These are phyloP conservation scores for Calycopis cecrops DNA, from an alignment of 1,140 invertebrate species.

Conservation along the genomic window DNA sequence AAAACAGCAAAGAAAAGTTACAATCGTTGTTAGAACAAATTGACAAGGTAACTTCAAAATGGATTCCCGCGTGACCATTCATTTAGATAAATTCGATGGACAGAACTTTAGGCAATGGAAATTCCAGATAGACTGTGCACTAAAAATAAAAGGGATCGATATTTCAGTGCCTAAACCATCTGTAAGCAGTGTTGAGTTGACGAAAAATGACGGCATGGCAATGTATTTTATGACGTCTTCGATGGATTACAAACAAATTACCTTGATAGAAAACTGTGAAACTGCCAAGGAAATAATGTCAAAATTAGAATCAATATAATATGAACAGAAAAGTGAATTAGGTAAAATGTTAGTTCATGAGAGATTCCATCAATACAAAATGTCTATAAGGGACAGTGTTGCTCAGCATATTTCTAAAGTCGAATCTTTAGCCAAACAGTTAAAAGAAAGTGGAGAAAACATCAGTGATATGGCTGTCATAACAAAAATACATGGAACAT, in stretches of 20 bases:
- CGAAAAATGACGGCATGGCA: conserved; percentile 28
- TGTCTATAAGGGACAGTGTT: conserved; percentile 35
- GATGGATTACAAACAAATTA: conserved; percentile 26
- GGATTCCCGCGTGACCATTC: conserved; percentile 21
- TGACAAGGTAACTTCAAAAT: conserved; percentile 13
- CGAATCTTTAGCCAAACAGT: too few relatives aligned
- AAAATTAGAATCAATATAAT: conserved; percentile 40
- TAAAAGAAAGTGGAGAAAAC: conserved; percentile 40
- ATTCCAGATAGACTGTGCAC: conserved; percentile 22
- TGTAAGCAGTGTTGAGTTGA: conserved; percentile 19
- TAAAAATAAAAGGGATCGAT: too few relatives aligned
- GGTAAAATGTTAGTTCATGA: too few relatives aligned
- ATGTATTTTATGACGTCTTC: conserved; percentile 28
- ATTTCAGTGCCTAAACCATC: conserved; percentile 15
- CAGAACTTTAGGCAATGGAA: conserved; percentile 37
- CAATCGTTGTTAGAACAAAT: not conserved
- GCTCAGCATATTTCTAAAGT: conserved; percentile 53
- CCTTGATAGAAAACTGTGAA: conserved; percentile 33
- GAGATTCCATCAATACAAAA: conserved; percentile 51
- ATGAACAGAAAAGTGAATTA: conserved; percentile 41
- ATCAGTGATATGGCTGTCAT: conserved; percentile 49
- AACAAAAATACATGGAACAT: conserved; percentile 44
- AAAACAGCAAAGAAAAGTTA: too few relatives aligned
- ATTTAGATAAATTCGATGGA: conserved; percentile 36
- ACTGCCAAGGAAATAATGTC: conserved; percentile 34